These are phyloP conservation scores for Epinephelus moara DNA, from an alignment of 2,113 vertebrate species.

Conservation along the genomic window DNA sequence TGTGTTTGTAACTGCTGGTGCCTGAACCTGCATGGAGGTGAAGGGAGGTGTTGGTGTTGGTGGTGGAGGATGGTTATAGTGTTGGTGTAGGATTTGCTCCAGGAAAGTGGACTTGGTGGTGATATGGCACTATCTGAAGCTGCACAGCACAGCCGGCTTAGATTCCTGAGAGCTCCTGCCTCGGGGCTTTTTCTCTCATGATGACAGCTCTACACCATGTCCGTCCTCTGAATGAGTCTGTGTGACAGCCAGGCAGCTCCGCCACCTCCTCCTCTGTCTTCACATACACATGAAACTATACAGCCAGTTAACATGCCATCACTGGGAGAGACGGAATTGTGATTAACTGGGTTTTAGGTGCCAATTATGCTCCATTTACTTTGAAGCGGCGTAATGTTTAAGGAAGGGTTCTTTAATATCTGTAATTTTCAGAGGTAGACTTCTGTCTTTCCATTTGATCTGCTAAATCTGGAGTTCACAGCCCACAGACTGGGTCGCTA, in stretches of 20 bases:
- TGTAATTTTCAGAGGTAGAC: constrained; percentile 5
- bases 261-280: constrained; percentile 18
- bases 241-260: constrained; percentile 48
- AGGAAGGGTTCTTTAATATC: not conserved
- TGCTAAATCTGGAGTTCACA: not conserved
- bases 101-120: constrained; percentile 63
- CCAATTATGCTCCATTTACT: constrained; percentile 28
- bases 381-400: not conserved
- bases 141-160: constrained; percentile 17
- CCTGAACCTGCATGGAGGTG: constrained; percentile 51
- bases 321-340: constrained; percentile 1
- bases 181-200: constrained; percentile 43
- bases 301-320: constrained; percentile 48
- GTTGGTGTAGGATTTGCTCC: constrained; percentile 54
- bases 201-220: constrained; percentile 64
- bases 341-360: constrained; percentile 38
- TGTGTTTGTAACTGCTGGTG: constrained; percentile 53
- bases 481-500: not conserved
- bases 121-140: constrained; percentile 42
- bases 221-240: constrained; percentile 56
- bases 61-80: constrained; percentile 12
- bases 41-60: constrained; percentile 25
- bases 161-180: constrained; percentile 51
- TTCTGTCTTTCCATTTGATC: not conserved
- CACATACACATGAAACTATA: constrained; percentile 23